Evolutionary conservation across 92 coral and sea anemone species (phyloP).

Genomic region (Palythoa grandiflora): DNA sequence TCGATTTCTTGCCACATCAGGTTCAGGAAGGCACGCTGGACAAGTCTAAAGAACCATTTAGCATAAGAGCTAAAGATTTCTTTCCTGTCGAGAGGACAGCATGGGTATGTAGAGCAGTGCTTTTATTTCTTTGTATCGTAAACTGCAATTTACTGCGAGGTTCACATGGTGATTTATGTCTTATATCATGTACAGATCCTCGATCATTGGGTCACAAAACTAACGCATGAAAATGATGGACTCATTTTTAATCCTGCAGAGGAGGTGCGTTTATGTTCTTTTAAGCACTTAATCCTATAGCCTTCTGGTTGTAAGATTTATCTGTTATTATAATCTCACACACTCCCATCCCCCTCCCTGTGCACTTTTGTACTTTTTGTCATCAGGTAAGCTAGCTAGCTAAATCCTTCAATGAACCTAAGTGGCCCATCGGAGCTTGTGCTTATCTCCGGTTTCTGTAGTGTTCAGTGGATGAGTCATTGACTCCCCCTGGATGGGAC

Average conservation of each 20-base stretch:
- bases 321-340: no score
- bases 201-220: constrained; percentile 84
- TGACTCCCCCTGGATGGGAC: no score
- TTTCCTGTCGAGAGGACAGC: constrained; percentile 90
- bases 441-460: no score
- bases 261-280: constrained; percentile 64
- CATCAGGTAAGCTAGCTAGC: no score
- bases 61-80: constrained; percentile 93
- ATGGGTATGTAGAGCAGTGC: constrained; percentile 74
- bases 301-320: no score
- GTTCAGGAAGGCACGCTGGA: constrained; percentile 76
- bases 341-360: no score
- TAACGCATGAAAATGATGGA: constrained; percentile 97
- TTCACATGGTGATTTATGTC: not conserved
- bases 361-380: no score
- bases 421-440: no score
- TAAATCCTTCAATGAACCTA: no score
- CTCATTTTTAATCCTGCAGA: constrained; percentile 91
- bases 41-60: constrained; percentile 95
- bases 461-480: no score
- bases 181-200: constrained; percentile 66
- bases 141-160: not conserved
- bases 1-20: not conserved
- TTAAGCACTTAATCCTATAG: no score
- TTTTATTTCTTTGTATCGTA: not conserved